phyloP scores from a whole-genome alignment of 2,113 vertebrate species.

The Irena cyanogastra region DNA sequence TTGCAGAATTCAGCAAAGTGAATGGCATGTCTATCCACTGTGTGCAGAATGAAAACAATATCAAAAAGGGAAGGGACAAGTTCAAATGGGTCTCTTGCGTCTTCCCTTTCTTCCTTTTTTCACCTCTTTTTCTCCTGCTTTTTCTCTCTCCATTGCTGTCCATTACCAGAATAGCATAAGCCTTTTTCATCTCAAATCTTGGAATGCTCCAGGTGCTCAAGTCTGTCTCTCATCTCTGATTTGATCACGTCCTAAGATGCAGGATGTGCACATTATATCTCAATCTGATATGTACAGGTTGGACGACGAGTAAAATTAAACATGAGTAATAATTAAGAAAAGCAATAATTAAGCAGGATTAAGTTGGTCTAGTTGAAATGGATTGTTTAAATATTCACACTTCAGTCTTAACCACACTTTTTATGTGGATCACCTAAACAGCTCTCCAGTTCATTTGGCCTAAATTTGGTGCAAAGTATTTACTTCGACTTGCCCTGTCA shows the following conservation, averaged over 20 bases:
- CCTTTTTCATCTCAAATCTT: not conserved
- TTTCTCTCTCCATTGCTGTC: not conserved
- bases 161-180: not conserved
- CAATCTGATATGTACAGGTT: not conserved
- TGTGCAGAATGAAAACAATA: not conserved
- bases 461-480: not conserved
- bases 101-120: not conserved
- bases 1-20: constrained; percentile 1
- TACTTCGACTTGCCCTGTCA: not conserved
- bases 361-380: not conserved
- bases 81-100: not conserved
- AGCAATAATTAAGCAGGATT: not conserved
- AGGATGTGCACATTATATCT: not conserved
- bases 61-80: not conserved
- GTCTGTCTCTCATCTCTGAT: not conserved
- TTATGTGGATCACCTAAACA: not conserved
- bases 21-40: not conserved
- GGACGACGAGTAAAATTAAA: not conserved
- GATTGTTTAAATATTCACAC: not conserved
- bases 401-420: not conserved
- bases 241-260: not conserved
- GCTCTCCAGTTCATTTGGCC: not conserved
- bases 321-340: not conserved
- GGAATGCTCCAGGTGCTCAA: not conserved
- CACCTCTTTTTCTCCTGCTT: fast-evolving